Evolutionary conservation across 2,113 vertebrate genomes (phyloP).

Genomic region (Semicossyphus pulcher): DNA sequence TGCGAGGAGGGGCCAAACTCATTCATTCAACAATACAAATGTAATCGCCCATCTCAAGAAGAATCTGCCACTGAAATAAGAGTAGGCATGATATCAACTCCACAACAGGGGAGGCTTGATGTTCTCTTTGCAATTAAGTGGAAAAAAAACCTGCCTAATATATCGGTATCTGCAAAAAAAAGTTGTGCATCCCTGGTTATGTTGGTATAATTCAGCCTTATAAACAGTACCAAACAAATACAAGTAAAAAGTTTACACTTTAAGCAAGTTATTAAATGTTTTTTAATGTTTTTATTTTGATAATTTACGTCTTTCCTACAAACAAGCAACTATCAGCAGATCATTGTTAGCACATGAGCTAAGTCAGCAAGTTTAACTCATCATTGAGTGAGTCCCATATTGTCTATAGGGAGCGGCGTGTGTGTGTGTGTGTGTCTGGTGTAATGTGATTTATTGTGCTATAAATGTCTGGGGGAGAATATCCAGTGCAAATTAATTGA

Average conservation of each 20-base stretch:
- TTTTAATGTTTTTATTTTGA: neutral
- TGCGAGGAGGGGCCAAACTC: too few relatives aligned
- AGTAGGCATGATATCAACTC: too few relatives aligned
- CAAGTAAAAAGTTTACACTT: neutral
- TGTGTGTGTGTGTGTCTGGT: conserved; percentile 18
- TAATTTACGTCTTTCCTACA: neutral
- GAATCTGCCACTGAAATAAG: too few relatives aligned
- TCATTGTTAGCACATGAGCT: neutral
- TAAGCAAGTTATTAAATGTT: neutral
- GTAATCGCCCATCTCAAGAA: too few relatives aligned
- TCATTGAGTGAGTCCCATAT: conserved; percentile 19
- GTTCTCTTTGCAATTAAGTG: too few relatives aligned
- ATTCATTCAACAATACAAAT: too few relatives aligned
- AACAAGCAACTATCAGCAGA: neutral
- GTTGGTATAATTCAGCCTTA: neutral
- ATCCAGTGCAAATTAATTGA: conserved; percentile 34
- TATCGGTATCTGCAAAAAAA: too few relatives aligned
- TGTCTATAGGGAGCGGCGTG: conserved; percentile 6
- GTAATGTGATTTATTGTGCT: conserved; percentile 41
- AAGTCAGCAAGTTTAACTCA: conserved; percentile 11
- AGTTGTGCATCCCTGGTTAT: too few relatives aligned
- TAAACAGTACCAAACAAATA: neutral
- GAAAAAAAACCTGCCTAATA: too few relatives aligned
- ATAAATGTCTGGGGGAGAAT: conserved; percentile 22
- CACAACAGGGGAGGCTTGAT: too few relatives aligned